phyloP scores from a whole-genome alignment of 2,113 vertebrate genomes.

The Numida meleagris region DNA sequence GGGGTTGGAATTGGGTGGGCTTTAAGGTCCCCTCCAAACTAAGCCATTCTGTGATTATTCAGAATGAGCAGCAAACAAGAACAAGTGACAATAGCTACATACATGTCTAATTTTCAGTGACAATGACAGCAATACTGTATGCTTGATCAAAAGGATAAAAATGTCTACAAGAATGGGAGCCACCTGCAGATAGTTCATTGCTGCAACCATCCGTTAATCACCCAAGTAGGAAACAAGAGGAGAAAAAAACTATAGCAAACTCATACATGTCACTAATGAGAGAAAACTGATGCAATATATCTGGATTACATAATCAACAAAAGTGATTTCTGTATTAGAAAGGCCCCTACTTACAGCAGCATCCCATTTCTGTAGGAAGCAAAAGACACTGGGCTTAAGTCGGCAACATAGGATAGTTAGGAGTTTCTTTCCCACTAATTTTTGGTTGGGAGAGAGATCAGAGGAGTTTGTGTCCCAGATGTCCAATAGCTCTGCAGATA shows the following conservation, averaged over 20 bases:
- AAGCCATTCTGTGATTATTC: neutral
- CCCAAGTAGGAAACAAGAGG: neutral
- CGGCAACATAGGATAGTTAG: neutral
- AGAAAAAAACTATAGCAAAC: neutral
- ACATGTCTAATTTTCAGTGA: neutral
- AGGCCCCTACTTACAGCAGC: neutral
- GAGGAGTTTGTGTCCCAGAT: neutral
- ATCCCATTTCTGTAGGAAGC: neutral
- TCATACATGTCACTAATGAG: neutral
- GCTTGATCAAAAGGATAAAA: slow-evolving; percentile 10
- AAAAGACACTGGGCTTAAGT: neutral
- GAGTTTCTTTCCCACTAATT: neutral
- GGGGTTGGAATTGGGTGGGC: too few relatives aligned
- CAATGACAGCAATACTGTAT: neutral
- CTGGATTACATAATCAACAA: neutral
- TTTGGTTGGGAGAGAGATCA: neutral
- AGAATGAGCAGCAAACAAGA: neutral
- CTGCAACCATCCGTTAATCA: neutral
- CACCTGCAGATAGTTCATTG: neutral
- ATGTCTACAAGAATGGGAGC: neutral
- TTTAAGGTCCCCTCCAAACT: too few relatives aligned
- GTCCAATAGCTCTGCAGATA: neutral
- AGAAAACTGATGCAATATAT: neutral
- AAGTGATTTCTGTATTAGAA: neutral
- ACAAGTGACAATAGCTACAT: neutral